Evolutionary conservation across 2,888 invertebrate genomes (phyloP).

Genomic region (Hesperia comma): DNA sequence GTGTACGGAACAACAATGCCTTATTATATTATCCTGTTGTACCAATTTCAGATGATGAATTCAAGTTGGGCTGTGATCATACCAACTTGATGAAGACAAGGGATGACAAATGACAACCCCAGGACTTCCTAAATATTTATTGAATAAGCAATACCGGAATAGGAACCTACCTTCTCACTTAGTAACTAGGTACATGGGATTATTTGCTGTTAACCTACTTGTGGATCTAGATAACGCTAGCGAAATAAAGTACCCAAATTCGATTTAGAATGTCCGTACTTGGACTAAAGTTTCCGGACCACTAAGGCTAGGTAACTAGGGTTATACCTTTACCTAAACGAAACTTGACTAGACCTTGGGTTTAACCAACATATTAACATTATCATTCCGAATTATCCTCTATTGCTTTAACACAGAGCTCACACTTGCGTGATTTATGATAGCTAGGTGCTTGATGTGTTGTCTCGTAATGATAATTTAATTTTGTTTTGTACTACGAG

Average conservation of each 20-base stretch:
- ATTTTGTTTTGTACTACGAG: neutral
- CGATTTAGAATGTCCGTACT: conserved; percentile 46
- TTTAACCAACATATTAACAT: neutral
- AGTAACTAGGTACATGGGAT: too few relatives aligned
- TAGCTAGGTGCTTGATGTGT: neutral
- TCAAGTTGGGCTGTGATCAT: too few relatives aligned
- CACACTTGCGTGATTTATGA: neutral
- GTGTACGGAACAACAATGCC: too few relatives aligned
- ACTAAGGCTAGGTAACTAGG: neutral
- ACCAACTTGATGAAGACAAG: too few relatives aligned
- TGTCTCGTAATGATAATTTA: neutral
- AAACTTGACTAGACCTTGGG: neutral
- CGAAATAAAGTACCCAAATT: conserved; percentile 4
- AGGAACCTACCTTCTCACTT: too few relatives aligned
- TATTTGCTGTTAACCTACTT: too few relatives aligned
- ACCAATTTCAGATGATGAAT: too few relatives aligned
- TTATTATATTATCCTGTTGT: too few relatives aligned
- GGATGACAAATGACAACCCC: too few relatives aligned
- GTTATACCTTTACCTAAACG: neutral
- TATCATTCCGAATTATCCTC: neutral
- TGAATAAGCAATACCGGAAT: too few relatives aligned
- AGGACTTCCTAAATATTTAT: too few relatives aligned
- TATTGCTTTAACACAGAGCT: neutral
- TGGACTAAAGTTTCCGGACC: conserved; percentile 37
- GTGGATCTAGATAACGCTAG: neutral